Evolutionary conservation across 2,797 vertebrate genomes (phyloP), one percentile per base, ranked within the genome.

Genomic region (Darevskia nairensis): DNA sequence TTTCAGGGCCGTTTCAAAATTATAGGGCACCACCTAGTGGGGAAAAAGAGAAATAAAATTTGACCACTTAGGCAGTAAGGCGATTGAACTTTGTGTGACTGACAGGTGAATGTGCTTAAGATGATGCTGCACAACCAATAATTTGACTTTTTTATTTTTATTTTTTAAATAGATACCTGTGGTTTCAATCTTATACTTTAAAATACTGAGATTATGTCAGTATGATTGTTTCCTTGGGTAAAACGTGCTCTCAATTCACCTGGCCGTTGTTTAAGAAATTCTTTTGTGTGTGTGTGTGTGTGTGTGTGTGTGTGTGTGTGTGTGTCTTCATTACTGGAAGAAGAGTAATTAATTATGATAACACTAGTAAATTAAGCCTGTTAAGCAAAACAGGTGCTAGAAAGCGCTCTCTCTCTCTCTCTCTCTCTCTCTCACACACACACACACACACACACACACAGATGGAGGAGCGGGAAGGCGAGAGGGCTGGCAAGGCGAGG

Each of bases 1-100:
- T 50, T 84, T 59, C 46, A 27, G 68, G 71, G 71, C 13, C 11
- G 41, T 76, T 85, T 86, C 23, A 35, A 35, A 71, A 80, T 55
- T 74, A 1, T 7, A 35, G 75, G 32, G 61, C 90, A 41, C 92
- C 91, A 59, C 87, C 91, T 86, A 39, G 81, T 83, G 92, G 90
- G 71, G 80, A 23, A 19, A 27, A 75, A 35, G 25, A 32, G 69
- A 69, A 23, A 29, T 76, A 68, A 88, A 32, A 29, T 83, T 82
- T 55, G 21, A 19, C 6, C 8, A 61, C 2, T 86, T 15, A 32
- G 68, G 32, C 32, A 71, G 66, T 64, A 86, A 75, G 17, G 41
- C 32, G n/a, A 6, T 55, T 71, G 10, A 71, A 19, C 35, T 74
- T 19, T 29, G 5, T 72, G 35, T 61, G 50, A n/a, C 21, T 75